Percentiles rank a stretch among this genome's conserved stretches.
Conservation (phyloP, 2,113 vertebrate species). For the Ahaetulla prasina region DNA sequence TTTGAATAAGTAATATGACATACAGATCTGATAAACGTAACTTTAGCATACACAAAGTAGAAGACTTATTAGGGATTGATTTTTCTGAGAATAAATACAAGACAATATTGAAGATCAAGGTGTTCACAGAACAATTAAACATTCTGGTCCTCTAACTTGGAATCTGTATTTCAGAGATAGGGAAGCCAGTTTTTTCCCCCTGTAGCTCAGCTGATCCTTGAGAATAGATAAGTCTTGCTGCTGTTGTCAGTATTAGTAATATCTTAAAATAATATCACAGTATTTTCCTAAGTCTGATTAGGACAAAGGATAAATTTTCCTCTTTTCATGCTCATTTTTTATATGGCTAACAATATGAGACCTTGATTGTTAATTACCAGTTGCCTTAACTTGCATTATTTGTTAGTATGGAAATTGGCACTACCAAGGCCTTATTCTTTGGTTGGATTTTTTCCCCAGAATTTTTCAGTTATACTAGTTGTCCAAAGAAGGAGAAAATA, state of each 20-base stretch:
- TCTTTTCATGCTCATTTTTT: not conserved
- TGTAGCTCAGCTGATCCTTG: not conserved
- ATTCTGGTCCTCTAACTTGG: not conserved
- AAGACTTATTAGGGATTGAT: not conserved
- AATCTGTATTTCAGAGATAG: not conserved
- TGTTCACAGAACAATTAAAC: not conserved
- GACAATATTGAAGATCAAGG: not conserved
- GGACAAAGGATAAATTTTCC: not conserved
- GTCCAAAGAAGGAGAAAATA: not conserved
- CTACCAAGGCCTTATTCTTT: not conserved
- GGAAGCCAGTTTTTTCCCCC: not conserved
- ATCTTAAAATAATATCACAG: not conserved
- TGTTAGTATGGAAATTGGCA: not conserved
- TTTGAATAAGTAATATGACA: not conserved
- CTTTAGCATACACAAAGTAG: not conserved
- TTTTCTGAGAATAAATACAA: not conserved
- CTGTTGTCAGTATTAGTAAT: not conserved
- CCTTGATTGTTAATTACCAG: not conserved
- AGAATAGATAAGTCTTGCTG: not conserved
- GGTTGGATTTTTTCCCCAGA: not conserved
- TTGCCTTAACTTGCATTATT: not conserved
- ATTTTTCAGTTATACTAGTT: not conserved
- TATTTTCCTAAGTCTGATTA: not conserved
- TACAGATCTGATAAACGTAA: not conserved
- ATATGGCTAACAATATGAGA: not conserved